Conservation (phyloP, 92 coral and sea anemone species). For the Bergia puertoricense region DNA sequence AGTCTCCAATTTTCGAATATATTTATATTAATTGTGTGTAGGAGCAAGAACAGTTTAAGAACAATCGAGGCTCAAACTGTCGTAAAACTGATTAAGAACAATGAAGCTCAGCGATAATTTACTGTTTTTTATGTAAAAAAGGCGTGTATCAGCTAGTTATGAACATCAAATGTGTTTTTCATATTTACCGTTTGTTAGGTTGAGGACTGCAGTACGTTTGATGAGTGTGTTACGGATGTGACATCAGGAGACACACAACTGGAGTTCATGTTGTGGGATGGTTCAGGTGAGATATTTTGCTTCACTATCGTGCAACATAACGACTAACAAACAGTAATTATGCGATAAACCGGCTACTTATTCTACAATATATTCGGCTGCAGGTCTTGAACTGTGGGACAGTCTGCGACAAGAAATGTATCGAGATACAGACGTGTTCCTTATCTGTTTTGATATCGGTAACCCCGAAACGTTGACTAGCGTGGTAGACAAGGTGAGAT, state of each 20-base stretch:
- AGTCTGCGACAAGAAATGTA: conserved; percentile 89
- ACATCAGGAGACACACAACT: conserved; percentile 76
- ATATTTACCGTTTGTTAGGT: conserved; percentile 54
- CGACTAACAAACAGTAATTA: not conserved
- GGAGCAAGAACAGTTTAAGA: no score
- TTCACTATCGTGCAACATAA: no score
- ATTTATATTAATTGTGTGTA: no score
- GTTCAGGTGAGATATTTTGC: conserved; percentile 65
- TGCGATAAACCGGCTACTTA: not conserved
- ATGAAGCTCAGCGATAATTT: no score
- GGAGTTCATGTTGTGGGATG: conserved; percentile 94
- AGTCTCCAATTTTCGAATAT: no score
- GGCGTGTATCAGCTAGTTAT: not conserved
- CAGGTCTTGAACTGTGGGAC: conserved; percentile 89
- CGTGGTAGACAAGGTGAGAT: conserved; percentile 72
- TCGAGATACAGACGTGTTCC: conserved; percentile 89
- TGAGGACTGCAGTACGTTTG: conserved; percentile 90
- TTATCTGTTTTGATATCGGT: conserved; percentile 95
- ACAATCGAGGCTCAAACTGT: no score
- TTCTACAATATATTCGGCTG: not conserved
- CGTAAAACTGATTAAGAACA: no score
- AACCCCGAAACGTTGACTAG: conserved; percentile 81
- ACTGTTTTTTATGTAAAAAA: no score
- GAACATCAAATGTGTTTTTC: not conserved
- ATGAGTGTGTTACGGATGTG: conserved; percentile 95